These are phyloP conservation scores for Rattus norvegicus DNA, from an alignment of 2,113 vertebrate genomes.

Conservation along the genomic window DNA sequence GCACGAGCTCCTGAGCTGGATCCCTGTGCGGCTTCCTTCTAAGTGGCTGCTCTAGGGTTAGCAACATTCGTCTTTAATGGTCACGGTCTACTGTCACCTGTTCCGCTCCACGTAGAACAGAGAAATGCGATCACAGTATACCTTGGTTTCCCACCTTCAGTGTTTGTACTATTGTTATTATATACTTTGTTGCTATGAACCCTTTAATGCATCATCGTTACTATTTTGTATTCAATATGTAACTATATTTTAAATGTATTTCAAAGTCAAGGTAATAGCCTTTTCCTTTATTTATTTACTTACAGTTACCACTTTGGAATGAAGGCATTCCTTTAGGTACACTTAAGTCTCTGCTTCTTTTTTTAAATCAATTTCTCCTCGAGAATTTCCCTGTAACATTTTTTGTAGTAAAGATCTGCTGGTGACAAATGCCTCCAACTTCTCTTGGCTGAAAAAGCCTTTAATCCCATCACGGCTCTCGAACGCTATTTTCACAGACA, in stretches of 20 bases:
- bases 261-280: not conserved
- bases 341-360: not conserved
- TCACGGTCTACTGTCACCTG: not conserved
- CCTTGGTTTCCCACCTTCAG: not conserved
- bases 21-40: not conserved
- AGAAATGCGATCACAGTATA: not conserved
- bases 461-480: not conserved
- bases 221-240: conserved; percentile 46
- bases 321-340: not conserved
- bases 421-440: conserved; percentile 19
- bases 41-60: not conserved
- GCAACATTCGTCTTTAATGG: not conserved
- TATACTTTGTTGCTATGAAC: not conserved
- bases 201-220: not conserved
- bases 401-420: not conserved
- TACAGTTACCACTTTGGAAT: not conserved
- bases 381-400: conserved; percentile 27
- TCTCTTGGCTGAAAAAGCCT: not conserved
- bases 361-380: not conserved
- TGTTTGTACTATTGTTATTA: not conserved
- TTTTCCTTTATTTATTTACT: conserved; percentile 23
- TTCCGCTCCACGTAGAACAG: not conserved
- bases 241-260: conserved; percentile 32
- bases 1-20: not conserved
- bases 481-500: not conserved